Evolutionary conservation across 2,113 vertebrate genomes (phyloP), one percentile per base, ranked within the genome.

Genomic region (Orientallactaga bullata): DNA sequence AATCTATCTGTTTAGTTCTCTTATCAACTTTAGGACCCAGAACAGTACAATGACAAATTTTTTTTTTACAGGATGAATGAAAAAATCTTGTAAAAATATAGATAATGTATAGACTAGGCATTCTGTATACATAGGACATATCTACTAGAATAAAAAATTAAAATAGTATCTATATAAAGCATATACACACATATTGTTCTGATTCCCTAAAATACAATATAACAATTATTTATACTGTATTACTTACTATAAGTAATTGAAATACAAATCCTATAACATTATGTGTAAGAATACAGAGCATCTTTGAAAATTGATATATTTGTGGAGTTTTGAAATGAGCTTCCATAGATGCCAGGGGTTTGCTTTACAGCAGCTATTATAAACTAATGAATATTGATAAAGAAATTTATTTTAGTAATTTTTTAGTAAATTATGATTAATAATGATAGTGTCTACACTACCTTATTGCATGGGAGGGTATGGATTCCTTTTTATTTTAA

Each of bases 391-490:
- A 58, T 65, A 76, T 0, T 79, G 20, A n/a, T n/a, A n/a, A n/a
- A n/a, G n/a, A n/a, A n/a, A n/a, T n/a, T n/a, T n/a, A n/a, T n/a
- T n/a, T n/a, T n/a, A n/a, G n/a, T n/a, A n/a, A n/a, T n/a, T n/a
- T n/a, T 89, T 90, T 95, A 81, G 17, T 92, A 77, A 85, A 24
- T 63, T 47, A 2, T 7, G 72, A 4, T n/a, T n/a, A n/a, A 65
- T 68, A n/a, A 89, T 89, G 72, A 91, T 65, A 81, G 16, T 30
- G 26, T n/a, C 4, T 77, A 28, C 16, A 42, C n/a, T 95, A 18
- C 42, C n/a, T 0, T 79, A n/a, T 85, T 86, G 28, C 15, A 93
- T 82, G 39, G 51, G 28, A 61, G 86, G 95, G 86, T 88, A 17
- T 24, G 65, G 32, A 47, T 47, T 47, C 5, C 5, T 47, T 47